Base-by-base conservation (phyloP, 2,113 vertebrate species). In the Hirundichthys speculiger region DNA sequence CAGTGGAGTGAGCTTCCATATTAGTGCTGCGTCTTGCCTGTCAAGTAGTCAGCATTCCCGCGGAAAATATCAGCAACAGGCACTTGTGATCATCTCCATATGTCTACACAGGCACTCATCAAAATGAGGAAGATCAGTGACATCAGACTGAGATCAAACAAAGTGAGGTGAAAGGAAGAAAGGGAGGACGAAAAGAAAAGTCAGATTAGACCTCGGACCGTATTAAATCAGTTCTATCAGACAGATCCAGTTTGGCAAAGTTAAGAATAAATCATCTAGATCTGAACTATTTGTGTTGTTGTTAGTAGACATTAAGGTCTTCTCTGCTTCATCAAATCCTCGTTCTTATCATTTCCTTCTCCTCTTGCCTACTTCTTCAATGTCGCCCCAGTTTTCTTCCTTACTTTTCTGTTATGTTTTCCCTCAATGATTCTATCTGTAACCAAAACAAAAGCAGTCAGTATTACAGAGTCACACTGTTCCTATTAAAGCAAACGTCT, bases 21-120 rank as follows among this genome's bases (percentile, higher is more conserved):
- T 93, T 93, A 93, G 91, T 79, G 90, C 87, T 90, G 86, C 74
- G 79, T 82, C 89, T 85, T 75, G 87, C 86, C 93, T 92, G 93
- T 95, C 93, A 92, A 90, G 81, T 92, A 92, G 92, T 94, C 94
- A 92, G 88, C 92, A 90, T 91, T 91, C 93, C 92, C 92, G 80
- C 89, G 92, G 90, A 94, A 85, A 92, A 90, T 90, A 91, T 90
- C 90, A 94, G 92, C 91, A 91, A 90, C 83, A 87, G 85, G 79
- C 74, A 75, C 57, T n/a, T 83, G 89, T 93, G 94, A 94, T 94
- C 91, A 92, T 87, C 93, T 91, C 94, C 94, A 85, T 89, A 89
- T 93, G 94, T 91, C 89, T 79, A 69, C 63, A 65, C 86, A 59
- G 73, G 76, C 69, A 61, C 80, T 2, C 16, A 57, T 69, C 56